Percentiles rank a stretch among this genome's conserved stretches.
Evolutionary conservation across 2,888 invertebrate genomes (phyloP).

Genomic region (Dolichomitus sp.): DNA sequence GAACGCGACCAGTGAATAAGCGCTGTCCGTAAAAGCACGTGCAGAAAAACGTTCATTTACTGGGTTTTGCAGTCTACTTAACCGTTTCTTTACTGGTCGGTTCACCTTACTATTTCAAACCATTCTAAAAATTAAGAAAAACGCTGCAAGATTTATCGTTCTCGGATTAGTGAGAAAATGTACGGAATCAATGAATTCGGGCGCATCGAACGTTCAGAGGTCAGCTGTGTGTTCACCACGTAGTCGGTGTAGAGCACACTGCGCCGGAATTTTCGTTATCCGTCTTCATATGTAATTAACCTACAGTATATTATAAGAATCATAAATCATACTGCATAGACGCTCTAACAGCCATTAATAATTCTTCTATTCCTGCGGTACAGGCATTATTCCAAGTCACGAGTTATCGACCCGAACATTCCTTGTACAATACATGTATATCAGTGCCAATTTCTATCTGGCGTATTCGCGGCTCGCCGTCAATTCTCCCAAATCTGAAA

Average conservation of each 20-base stretch:
- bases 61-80: too few species aligned
- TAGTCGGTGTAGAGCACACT: constrained; percentile 10
- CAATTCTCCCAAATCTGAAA: not conserved
- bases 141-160: not conserved
- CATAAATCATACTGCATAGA: not conserved
- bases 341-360: not conserved
- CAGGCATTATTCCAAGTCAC: not conserved
- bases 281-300: not conserved
- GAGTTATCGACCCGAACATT: not conserved
- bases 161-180: not conserved
- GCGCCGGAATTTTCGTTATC: constrained; percentile 18
- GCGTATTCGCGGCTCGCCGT: not conserved
- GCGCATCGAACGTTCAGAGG: not conserved
- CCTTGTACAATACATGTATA: not conserved
- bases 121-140: not conserved
- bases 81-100: too few species aligned
- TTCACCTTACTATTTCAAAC: not conserved
- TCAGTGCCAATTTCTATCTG: not conserved
- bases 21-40: too few species aligned
- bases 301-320: not conserved
- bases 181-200: not conserved
- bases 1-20: too few species aligned
- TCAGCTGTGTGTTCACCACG: not conserved
- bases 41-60: too few species aligned
- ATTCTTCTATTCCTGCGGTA: not conserved